Conservation (phyloP, 2,888 invertebrate genomes). For the Nymphalis urticae region DNA sequence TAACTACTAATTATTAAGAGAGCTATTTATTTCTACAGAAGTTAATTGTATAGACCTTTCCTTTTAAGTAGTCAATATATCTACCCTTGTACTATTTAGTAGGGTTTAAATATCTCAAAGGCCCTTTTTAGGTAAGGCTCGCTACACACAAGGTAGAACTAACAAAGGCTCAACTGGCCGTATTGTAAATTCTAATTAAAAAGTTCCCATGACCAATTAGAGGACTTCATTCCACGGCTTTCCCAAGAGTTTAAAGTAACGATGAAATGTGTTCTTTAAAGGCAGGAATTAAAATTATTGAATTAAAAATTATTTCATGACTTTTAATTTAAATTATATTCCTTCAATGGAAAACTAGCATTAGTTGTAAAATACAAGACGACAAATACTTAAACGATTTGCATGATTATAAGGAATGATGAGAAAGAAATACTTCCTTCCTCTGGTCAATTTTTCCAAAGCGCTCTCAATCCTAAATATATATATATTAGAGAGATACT, state of each 20-base stretch:
- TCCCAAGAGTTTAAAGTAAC: conserved; percentile 19
- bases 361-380: no score
- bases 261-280: conserved; percentile 18
- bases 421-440: no score
- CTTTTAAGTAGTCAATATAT: not conserved
- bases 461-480: no score
- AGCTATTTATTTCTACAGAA: not conserved
- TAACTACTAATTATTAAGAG: not conserved
- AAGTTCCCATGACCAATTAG: conserved; percentile 38
- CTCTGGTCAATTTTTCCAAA: no score
- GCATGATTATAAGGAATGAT: no score
- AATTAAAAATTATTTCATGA: no score
- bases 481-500: no score
- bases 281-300: not conserved
- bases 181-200: conserved; percentile 42
- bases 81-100: conserved; percentile 10
- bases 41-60: not conserved
- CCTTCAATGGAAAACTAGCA: no score
- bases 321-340: no score
- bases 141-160: conserved; percentile 12
- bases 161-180: conserved; percentile 16
- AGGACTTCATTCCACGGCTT: conserved; percentile 20
- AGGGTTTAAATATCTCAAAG: conserved; percentile 10
- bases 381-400: no score
- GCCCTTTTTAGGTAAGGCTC: conserved; percentile 11